Conservation (phyloP, 1,140 invertebrate species). For the Popillia japonica region DNA sequence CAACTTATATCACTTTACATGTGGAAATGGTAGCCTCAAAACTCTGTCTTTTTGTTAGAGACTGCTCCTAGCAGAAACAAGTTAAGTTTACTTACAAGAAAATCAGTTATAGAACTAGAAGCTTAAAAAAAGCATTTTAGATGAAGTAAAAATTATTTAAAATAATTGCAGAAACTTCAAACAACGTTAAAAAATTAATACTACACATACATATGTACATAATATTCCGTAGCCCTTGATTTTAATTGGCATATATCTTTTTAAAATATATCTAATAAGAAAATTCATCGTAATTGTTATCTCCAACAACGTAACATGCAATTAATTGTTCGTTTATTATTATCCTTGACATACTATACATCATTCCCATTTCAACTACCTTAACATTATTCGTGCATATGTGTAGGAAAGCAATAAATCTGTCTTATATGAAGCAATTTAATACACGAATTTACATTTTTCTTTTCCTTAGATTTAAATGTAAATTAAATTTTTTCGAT, state of each 20-base stretch:
- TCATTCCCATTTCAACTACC: background rate
- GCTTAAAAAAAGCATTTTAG: too few relatives aligned
- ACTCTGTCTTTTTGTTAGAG: too few relatives aligned
- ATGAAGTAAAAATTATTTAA: too few relatives aligned
- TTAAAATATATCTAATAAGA: background rate
- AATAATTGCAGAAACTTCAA: too few relatives aligned
- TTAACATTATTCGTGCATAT: background rate
- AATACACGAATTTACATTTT: background rate
- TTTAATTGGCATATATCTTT: background rate
- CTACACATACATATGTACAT: too few relatives aligned
- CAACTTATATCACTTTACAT: too few relatives aligned
- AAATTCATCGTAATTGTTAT: background rate
- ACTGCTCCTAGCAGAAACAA: too few relatives aligned
- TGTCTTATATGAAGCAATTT: background rate
- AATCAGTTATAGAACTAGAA: too few relatives aligned
- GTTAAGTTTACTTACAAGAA: too few relatives aligned
- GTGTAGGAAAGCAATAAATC: background rate
- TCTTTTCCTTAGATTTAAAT: background rate
- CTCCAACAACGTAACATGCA: background rate
- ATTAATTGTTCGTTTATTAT: constrained; percentile 1
- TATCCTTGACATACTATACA: constrained; percentile 14
- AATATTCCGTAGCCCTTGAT: background rate
- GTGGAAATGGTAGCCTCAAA: too few relatives aligned
- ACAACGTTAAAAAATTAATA: too few relatives aligned
- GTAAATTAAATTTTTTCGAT: background rate